Evolutionary conservation across 2,797 vertebrate species (phyloP), one percentile per base, ranked within the genome.

Genomic region (Hypotaenidia okinawae): DNA sequence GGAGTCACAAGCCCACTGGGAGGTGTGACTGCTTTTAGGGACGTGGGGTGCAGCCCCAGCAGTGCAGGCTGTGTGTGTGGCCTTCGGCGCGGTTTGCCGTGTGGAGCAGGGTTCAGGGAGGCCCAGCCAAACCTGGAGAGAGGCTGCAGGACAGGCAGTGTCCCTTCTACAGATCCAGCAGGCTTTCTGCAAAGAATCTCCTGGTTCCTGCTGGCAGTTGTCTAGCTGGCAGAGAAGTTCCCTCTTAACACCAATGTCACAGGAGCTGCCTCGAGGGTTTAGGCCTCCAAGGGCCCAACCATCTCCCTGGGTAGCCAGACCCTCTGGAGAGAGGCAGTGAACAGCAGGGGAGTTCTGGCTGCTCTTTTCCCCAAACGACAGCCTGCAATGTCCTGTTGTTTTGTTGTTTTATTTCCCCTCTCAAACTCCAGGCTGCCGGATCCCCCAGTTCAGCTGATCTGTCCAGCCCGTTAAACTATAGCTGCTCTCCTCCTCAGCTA

Each of bases 401-500:
- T 32, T 4, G 13, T 52, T 8, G 33, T 14, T 3, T 12, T 54
- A 5, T 4, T 23, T 5, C 70, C 55, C 87, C 75, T 87, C 84
- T 93, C 79, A 4, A 8, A 9, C 84, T 92, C 3, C 93, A 99
- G 99, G 98, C 95, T 88, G 96, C 98, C 4, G 98, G 95, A 95
- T 99, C 98, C 2, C 97, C 98, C 6, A 98, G 98, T 79, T 98
- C 98, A 3, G 97, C 98, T 21, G 98, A 98, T 37, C 93, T 98
- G 64, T 98, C 98, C 96, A 98, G 98, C 95, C 98, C 98, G 1
- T 68, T 98, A 39, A 98, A 98, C 89, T 98, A 94, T 91, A 98
- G 97, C 97, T 99, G 98, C 96, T 99, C 98, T 22, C 98, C 98
- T 1, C 97, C 98, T n/a, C 98, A 99, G 95, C 98, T 98, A 0